Evolutionary conservation across 2,113 vertebrate genomes (phyloP).

Genomic region (Strix uralensis): DNA sequence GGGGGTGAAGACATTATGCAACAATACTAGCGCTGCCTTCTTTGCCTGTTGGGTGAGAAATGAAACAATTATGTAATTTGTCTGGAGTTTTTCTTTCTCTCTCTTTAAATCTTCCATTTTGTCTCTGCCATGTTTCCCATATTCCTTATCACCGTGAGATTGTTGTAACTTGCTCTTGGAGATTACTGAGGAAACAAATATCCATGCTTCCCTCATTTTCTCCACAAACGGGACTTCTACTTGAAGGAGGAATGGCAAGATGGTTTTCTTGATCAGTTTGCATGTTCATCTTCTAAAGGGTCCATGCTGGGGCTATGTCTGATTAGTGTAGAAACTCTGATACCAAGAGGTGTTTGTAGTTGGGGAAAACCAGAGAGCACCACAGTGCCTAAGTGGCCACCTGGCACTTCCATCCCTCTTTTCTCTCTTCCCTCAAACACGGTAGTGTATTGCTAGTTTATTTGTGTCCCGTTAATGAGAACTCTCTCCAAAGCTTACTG

Average conservation of each 20-base stretch:
- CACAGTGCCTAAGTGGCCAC: neutral
- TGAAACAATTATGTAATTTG: neutral
- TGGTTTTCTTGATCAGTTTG: neutral
- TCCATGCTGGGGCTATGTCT: neutral
- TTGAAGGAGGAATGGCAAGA: neutral
- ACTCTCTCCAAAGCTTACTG: neutral
- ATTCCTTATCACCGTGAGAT: neutral
- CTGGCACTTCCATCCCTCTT: neutral
- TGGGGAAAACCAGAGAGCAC: neutral
- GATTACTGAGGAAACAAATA: neutral
- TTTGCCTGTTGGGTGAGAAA: neutral
- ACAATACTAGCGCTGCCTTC: neutral
- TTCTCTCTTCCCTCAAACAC: neutral
- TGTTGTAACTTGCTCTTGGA: neutral
- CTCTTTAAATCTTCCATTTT: neutral
- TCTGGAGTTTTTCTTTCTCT: neutral
- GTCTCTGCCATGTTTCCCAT: neutral
- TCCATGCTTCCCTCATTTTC: neutral
- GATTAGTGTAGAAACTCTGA: neutral
- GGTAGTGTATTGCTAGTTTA: neutral
- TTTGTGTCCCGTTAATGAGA: neutral
- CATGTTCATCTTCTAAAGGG: neutral
- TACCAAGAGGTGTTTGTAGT: neutral
- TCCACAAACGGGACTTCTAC: neutral
- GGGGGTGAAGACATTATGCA: neutral